These are phyloP conservation scores for Crossaster papposus DNA, from an alignment of 53 echinoderm and acorn worm species.

Conservation along the genomic window DNA sequence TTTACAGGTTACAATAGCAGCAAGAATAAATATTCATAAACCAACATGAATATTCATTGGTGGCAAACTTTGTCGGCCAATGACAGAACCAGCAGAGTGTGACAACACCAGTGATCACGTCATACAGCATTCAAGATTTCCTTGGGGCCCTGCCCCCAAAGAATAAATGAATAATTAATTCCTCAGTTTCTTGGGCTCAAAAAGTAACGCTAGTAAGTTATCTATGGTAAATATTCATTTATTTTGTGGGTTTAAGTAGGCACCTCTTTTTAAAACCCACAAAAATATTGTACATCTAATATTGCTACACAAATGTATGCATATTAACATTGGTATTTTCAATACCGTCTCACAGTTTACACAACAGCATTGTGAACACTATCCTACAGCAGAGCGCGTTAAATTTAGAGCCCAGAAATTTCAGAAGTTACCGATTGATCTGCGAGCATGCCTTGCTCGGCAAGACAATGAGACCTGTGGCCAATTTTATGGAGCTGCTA, in stretches of 20 bases:
- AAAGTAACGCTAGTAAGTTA: not conserved
- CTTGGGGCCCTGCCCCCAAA: not conserved
- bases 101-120: not conserved
- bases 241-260: conserved; percentile 2
- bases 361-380: not conserved
- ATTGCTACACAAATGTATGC: conserved; percentile 13
- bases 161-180: not conserved
- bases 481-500: too few relatives aligned
- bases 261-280: conserved; percentile 18
- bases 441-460: not conserved
- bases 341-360: conserved; percentile 5
- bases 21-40: conserved; percentile 31
- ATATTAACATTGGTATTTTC: not conserved
- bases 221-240: conserved; percentile 14
- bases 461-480: not conserved
- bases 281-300: not conserved
- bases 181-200: not conserved
- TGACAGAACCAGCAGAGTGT: not conserved
- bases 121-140: not conserved
- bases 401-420: conserved; percentile 2
- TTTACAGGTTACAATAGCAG: conserved; percentile 53
- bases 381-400: not conserved
- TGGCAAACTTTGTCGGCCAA: conserved; percentile 14
- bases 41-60: conserved; percentile 33
- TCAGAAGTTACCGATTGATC: not conserved